A percentile compares a stretch with the other conserved stretches of the same genome.
These are phyloP conservation scores for Actinostola sp. DNA, from an alignment of 92 coral and sea anemone species.

Conservation along the genomic window DNA sequence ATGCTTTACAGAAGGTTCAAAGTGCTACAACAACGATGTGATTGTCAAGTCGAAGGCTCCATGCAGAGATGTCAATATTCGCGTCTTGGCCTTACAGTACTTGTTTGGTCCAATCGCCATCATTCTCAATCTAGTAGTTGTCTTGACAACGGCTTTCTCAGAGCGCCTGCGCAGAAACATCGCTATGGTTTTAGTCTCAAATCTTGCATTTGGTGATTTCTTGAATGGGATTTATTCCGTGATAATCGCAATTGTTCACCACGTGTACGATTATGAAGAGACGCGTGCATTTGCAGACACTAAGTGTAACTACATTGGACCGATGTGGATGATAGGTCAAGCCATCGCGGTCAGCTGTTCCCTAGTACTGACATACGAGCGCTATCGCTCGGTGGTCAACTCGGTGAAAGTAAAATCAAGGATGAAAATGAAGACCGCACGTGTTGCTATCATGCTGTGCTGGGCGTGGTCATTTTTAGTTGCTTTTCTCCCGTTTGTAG, in stretches of 20 bases:
- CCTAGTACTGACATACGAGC: conserved; percentile 61
- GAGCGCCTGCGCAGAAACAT: conserved; percentile 58
- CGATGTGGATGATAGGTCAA: conserved; percentile 72
- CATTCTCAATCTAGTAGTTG: conserved; percentile 54
- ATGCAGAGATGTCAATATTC: conserved; percentile 67
- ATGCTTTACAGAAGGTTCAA: conserved; percentile 43
- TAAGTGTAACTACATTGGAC: conserved; percentile 70
- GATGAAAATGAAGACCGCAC: conserved; percentile 54
- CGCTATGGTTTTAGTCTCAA: conserved; percentile 66
- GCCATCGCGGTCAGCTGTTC: conserved; percentile 64
- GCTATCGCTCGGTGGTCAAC: conserved; percentile 67
- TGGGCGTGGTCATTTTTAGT: conserved; percentile 64
- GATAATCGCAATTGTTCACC: conserved; percentile 40
- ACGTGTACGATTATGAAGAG: conserved; percentile 59
- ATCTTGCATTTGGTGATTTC: conserved; percentile 78
- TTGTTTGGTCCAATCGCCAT: conserved; percentile 66
- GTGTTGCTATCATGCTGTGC: conserved; percentile 33
- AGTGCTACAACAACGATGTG: conserved; percentile 60
- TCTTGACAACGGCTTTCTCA: conserved; percentile 53
- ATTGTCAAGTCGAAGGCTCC: conserved; percentile 57
- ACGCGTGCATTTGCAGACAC: conserved; percentile 49
- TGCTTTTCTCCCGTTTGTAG: conserved; percentile 57
- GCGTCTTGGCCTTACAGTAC: conserved; percentile 52
- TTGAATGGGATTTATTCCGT: conserved; percentile 65
- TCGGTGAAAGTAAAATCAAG: conserved; percentile 66